Evolutionary conservation across 2,888 invertebrate genomes (phyloP), one percentile per base, ranked within the genome.

Genomic region (Petrolisthes cinctipes): DNA sequence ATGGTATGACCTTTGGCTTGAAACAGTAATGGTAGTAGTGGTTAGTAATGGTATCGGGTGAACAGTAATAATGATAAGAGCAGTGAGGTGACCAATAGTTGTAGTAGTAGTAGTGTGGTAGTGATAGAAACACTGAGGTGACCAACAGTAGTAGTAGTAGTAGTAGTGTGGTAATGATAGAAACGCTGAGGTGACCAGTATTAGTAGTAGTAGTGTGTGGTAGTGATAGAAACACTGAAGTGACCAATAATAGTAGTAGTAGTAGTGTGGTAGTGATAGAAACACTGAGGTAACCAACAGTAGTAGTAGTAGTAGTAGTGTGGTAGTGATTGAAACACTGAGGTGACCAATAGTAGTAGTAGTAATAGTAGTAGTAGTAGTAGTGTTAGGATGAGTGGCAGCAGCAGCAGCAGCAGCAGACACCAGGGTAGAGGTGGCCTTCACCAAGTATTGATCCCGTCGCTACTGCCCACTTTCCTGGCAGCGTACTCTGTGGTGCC

Each of bases 381-480:
- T 51, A 56, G 54, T 75, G n/a, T 37, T 61, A 84, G 76, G n/a
- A 78, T 37, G 9, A 53, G 54, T 14, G 53, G 56, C 79, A 57
- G 78, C 20, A 76, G 84, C 76, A 57, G 76, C 82, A 54, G 73
- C 54, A 73, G 68, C n/a, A 66, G 68, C 71, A 73, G 73, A 53
- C 79, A 56, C 54, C 53, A 20, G 80, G 57, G 80, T 57, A 76
- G 37, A 61, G 80, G 37, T 37, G 80, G 80, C 80, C 80, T 80
- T 80, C 80, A 80, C 23, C 80, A 56, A 61, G 57, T 80, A 80
- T 80, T 80, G 80, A 80, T 80, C 80, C 57, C 80, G 80, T 61
- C 80, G 80, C 80, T 80, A 80, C 80, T 80, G 80, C 80, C 80
- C 80, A 80, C 80, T 80, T 80, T 57, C 80, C 57, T 57, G 80